A percentile compares a stretch with the other conserved stretches of the same genome.
These are phyloP conservation scores for Drosophila siamana DNA, from an alignment of 2,888 invertebrate genomes.

Conservation along the genomic window DNA sequence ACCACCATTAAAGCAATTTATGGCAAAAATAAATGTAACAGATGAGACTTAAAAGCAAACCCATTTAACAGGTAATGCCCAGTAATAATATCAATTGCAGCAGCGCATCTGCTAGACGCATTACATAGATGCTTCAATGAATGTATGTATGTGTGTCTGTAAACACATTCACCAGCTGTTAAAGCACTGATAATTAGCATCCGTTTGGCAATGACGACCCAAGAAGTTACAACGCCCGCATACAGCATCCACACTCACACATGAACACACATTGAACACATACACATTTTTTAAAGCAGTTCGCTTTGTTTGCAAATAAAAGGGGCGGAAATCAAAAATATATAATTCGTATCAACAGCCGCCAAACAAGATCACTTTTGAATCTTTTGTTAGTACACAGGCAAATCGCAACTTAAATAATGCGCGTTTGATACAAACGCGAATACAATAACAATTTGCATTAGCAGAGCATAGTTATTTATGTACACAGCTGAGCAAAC, in stretches of 20 bases:
- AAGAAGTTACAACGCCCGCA: constrained; percentile 23
- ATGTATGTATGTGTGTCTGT: neutral
- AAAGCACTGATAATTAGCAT: constrained; percentile 21
- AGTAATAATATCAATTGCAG: neutral
- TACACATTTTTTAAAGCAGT: constrained; percentile 3
- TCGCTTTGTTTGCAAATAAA: constrained; percentile 3
- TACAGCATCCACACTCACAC: constrained; percentile 11
- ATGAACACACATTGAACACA: neutral
- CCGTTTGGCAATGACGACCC: constrained; percentile 26
- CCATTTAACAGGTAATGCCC: neutral
- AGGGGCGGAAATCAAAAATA: constrained; percentile 1
- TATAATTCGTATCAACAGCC: neutral
- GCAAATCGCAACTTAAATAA: constrained; percentile 1
- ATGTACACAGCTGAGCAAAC: constrained; percentile 7
- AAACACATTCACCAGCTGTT: constrained; percentile 17
- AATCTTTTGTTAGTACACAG: neutral
- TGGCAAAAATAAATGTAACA: neutral
- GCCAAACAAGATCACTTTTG: neutral
- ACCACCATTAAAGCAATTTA: constrained; percentile 1
- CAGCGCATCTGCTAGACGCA: neutral
- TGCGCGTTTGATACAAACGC: constrained; percentile 1
- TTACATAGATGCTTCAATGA: neutral
- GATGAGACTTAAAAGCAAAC: neutral
- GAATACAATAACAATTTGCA: constrained; percentile 7
- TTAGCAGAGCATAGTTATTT: constrained; percentile 1